Evolutionary conservation across 2,888 invertebrate species (phyloP).

Genomic region (Dryadula phaetusa): DNA sequence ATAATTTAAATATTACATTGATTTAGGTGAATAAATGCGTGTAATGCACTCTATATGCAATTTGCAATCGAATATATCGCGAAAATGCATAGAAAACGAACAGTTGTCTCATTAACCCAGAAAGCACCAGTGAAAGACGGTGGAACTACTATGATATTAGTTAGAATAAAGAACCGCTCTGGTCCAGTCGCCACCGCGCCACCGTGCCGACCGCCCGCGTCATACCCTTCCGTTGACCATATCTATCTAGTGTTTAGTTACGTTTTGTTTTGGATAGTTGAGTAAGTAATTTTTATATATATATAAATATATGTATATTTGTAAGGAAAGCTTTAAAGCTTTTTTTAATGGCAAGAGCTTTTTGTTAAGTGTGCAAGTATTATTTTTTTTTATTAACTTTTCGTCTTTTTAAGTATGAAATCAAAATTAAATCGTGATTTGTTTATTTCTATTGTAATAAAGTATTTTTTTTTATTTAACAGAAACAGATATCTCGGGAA

Average conservation of each 20-base stretch:
- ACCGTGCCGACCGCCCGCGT: constrained; percentile 45
- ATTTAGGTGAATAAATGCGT: neutral
- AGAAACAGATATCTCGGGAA: constrained; percentile 21
- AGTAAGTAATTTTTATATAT: constrained; percentile 43
- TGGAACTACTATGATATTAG: constrained; percentile 81
- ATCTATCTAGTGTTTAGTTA: constrained; percentile 45
- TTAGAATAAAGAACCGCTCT: constrained; percentile 50
- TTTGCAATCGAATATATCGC: constrained; percentile 47
- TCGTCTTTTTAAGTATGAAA: no score
- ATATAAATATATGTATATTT: neutral
- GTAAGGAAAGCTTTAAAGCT: no score
- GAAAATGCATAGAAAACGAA: constrained; percentile 80
- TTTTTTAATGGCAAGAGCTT: neutral
- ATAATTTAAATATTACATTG: no score
- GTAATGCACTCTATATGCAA: neutral
- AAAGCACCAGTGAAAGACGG: constrained; percentile 82
- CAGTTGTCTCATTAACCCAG: constrained; percentile 79
- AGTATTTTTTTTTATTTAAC: neutral
- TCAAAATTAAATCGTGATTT: no score
- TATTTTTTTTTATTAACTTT: neutral
- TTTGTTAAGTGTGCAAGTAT: neutral
- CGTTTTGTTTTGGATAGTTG: constrained; percentile 47
- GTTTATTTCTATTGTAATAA: no score
- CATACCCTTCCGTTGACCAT: constrained; percentile 26
- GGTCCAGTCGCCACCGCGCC: constrained; percentile 51